Conservation (phyloP, 2,797 vertebrate genomes). For the Xenops minutus region DNA sequence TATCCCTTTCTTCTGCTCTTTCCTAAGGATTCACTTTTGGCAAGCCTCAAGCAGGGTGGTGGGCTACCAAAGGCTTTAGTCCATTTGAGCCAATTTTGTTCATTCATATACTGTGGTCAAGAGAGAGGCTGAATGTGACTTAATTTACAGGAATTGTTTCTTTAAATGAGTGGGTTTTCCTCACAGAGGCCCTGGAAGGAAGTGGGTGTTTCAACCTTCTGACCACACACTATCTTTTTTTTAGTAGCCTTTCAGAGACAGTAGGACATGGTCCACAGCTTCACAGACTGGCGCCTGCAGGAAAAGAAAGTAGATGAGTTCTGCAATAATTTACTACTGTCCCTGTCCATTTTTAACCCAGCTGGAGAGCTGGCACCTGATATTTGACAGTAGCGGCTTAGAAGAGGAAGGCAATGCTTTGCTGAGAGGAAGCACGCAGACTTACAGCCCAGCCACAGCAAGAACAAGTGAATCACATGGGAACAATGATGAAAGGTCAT, state of each 20-base stretch:
- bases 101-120: not conserved
- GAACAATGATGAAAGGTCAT: not conserved
- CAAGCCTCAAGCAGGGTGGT: not conserved
- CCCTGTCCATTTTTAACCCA: not conserved
- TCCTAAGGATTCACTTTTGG: not conserved
- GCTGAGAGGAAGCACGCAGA: accelerated
- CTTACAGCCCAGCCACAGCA: not conserved
- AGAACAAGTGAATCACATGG: not conserved
- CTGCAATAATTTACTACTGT: not conserved
- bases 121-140: not conserved
- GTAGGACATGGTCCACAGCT: not conserved
- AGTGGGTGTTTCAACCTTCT: not conserved
- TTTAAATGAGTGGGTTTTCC: not conserved
- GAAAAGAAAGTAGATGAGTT: not conserved
- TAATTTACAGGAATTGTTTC: not conserved
- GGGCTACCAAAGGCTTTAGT: not conserved
- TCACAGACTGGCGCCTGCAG: not conserved
- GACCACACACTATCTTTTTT: not conserved
- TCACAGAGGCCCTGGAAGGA: not conserved
- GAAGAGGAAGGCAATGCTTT: not conserved
- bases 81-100: not conserved
- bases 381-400: not conserved
- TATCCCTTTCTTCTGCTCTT: not conserved
- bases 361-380: not conserved
- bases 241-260: not conserved